Evolutionary conservation across 1,140 invertebrate species (phyloP).

Genomic region (Macrosteles quadrilineatus): DNA sequence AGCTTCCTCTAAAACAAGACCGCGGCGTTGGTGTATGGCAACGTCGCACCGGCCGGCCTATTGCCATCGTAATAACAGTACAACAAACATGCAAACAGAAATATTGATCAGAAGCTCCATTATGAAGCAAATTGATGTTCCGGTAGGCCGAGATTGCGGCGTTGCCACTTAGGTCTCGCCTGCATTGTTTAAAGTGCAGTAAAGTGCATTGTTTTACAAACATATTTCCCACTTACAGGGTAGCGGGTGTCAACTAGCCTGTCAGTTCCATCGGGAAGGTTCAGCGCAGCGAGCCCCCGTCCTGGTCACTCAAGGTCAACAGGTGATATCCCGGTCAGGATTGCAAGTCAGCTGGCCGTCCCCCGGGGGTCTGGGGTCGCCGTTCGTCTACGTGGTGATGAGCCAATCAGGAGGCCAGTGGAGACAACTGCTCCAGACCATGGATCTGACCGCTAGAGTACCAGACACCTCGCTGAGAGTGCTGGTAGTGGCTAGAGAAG

Average conservation of each 20-base stretch:
- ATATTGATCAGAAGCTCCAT: too few relatives aligned
- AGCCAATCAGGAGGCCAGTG: constrained; percentile 47
- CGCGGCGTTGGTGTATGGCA: too few relatives aligned
- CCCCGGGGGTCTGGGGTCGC: constrained; percentile 48
- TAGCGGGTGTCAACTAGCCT: constrained; percentile 67
- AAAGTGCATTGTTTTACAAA: too few relatives aligned
- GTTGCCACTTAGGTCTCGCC: too few relatives aligned
- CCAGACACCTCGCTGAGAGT: constrained; percentile 59
- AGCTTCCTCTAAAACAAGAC: too few relatives aligned
- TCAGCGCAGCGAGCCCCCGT: constrained; percentile 61
- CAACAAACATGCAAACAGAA: too few relatives aligned
- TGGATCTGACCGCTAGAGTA: constrained; percentile 59
- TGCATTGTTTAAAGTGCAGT: too few relatives aligned
- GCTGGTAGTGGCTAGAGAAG: constrained; percentile 63
- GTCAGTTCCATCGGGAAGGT: constrained; percentile 63
- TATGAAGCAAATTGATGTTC: too few relatives aligned
- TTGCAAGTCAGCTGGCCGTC: constrained; percentile 58
- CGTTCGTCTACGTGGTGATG: constrained; percentile 70
- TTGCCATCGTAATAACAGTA: too few relatives aligned
- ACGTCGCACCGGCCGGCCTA: too few relatives aligned
- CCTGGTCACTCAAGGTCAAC: constrained; percentile 65
- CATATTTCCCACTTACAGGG: too few relatives aligned
- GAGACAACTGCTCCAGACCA: constrained; percentile 59
- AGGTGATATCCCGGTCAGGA: constrained; percentile 55
- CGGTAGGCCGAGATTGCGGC: too few relatives aligned